Evolutionary conservation across 1,140 invertebrate species (phyloP).

Genomic region (Paramacrobiotus metropolitanus): DNA sequence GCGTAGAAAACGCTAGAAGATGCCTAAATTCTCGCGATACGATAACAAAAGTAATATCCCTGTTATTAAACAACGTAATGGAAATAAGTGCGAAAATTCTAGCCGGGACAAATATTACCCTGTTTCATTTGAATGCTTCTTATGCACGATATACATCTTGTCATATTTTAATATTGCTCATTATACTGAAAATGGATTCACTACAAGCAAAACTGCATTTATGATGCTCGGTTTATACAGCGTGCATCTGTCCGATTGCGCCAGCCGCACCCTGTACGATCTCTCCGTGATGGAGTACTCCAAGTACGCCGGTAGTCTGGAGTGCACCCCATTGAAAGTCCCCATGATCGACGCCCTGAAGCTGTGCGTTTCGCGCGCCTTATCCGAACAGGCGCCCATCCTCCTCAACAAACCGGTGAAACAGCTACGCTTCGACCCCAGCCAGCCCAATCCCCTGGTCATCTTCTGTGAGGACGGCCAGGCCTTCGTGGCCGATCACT

Average conservation of each 20-base stretch:
- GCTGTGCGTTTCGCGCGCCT: neutral
- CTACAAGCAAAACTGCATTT: neutral
- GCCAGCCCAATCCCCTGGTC: conserved; percentile 5
- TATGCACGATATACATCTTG: no score
- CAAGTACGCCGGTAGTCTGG: neutral
- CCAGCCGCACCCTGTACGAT: neutral
- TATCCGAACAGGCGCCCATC: no score
- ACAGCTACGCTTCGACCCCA: conserved; percentile 16
- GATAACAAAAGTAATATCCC: neutral
- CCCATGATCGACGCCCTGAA: neutral
- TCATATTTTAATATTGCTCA: no score
- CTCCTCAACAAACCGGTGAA: conserved; percentile 36
- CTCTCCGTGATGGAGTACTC: neutral
- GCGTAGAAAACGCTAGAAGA: no score
- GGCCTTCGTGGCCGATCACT: conserved; percentile 25
- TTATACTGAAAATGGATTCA: neutral
- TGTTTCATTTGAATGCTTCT: no score
- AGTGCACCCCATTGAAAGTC: neutral
- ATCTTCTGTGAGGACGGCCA: conserved; percentile 19
- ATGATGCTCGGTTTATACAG: neutral
- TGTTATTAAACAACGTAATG: neutral
- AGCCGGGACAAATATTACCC: no score
- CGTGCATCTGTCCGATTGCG: neutral
- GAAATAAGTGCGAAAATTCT: neutral
- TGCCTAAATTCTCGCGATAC: no score